Conservation (phyloP, 2,113 vertebrate species). For the Empidonax alnorum region DNA sequence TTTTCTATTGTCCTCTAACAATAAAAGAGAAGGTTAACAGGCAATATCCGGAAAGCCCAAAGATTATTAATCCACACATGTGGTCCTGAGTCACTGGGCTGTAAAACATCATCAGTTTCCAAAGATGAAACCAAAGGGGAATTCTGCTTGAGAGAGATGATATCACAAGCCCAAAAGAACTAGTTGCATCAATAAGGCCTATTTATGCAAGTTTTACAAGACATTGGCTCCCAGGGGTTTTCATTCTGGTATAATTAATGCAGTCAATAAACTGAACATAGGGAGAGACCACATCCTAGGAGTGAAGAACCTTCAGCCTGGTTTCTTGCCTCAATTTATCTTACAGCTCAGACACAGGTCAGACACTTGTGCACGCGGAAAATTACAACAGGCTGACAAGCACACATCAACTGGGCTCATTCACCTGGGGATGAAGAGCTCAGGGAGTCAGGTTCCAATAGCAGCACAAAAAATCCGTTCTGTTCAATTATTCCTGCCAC, state of each 20-base stretch:
- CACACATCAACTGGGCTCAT: not conserved
- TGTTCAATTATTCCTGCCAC: not conserved
- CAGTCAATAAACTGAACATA: not conserved
- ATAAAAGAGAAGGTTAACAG: constrained; percentile 52
- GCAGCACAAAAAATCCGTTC: not conserved
- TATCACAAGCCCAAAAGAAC: constrained; percentile 47
- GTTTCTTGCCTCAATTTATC: not conserved
- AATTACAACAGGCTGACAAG: not conserved
- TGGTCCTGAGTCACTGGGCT: constrained; percentile 62
- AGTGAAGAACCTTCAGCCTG: not conserved
- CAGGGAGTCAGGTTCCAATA: not conserved
- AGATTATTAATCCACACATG: constrained; percentile 38
- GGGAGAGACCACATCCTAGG: not conserved
- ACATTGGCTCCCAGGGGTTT: not conserved
- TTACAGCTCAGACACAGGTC: not conserved
- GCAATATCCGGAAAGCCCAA: constrained; percentile 3
- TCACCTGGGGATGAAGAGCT: not conserved
- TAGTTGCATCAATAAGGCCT: not conserved
- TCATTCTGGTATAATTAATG: not conserved
- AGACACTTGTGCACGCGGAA: not conserved
- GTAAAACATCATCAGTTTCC: constrained; percentile 46
- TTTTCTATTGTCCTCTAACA: constrained; percentile 53
- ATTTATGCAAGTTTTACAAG: constrained; percentile 58
- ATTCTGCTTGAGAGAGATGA: constrained; percentile 47
- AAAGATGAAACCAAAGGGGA: constrained; percentile 43